phyloP scores from a whole-genome alignment of 2,797 vertebrate genomes.

The Tokudaia muenninki region DNA sequence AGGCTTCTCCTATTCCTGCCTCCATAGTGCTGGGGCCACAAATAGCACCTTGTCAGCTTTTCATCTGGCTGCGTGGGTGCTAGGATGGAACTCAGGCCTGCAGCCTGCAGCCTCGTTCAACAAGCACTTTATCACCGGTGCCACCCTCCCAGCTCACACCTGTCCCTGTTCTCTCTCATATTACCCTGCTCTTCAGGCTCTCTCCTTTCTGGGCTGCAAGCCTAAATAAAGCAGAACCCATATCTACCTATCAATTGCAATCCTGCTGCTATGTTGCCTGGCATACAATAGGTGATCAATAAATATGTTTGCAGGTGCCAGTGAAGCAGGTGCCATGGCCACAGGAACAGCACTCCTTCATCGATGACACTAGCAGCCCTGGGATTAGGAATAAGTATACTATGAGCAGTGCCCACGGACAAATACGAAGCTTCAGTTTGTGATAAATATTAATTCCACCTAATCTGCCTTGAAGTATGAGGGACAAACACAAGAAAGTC shows the following conservation, averaged over 20 bases:
- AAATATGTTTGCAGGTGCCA: neutral
- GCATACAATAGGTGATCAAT: neutral
- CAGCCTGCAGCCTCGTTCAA: neutral
- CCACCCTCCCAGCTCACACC: neutral
- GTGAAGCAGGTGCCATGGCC: rapidly evolving
- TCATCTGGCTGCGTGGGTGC: neutral
- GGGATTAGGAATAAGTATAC: neutral
- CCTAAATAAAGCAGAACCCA: neutral
- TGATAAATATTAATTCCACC: neutral
- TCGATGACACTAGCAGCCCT: neutral
- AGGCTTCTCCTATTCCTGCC: neutral
- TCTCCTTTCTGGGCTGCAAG: neutral
- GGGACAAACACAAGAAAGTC: neutral
- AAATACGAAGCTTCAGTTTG: neutral
- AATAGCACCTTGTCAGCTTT: neutral
- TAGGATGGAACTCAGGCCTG: neutral
- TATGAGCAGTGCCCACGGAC: neutral
- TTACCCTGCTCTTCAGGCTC: neutral
- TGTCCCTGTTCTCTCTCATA: neutral
- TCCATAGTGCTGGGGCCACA: neutral
- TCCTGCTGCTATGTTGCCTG: neutral
- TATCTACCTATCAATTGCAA: neutral
- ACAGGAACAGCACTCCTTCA: neutral
- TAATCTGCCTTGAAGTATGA: neutral
- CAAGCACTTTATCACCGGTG: neutral